Base-by-base conservation (phyloP, 2,888 invertebrate genomes). In the Tetranychus piercei region DNA sequence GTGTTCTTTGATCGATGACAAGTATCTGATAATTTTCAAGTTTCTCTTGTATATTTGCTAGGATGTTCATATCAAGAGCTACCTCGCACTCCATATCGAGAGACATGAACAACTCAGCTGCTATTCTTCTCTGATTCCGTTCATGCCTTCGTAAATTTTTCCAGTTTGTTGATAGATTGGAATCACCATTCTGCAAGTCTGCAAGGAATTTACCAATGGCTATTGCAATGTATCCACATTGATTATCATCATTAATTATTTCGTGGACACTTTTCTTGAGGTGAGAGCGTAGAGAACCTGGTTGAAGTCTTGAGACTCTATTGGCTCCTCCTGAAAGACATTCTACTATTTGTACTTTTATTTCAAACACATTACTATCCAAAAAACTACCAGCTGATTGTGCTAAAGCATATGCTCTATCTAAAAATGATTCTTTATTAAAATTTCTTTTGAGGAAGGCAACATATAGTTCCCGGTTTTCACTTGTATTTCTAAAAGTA, bases 361-460 rank as follows among this genome's bases (percentile, higher is more conserved):
- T 73, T 64, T 9, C 8, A 23, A 73, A 15, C 1, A n/a, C 22
- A 64, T 55, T 44, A 7, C 45, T 18, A 45, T 18, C n/a, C 8
- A 73, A 22, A 44, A 73, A 73, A 5, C 22, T 71, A 18, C n/a
- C 34, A 34, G 23, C 23, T 71, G 71, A 23, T 71, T 71, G 67
- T 8, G 67, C n/a, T 8, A 67, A 7, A 20, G n/a, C 67, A 22
- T 20, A 67, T 8, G 22, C 67, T 7, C 67, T 6, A 67, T 67
- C 22, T 67, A 67, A 15, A 67, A 67, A 67, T 67, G 6, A 6
- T 22, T 22, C 6, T n/a, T 6, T 6, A 7, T 67, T 22, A 18
- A 67, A 67, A 15, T 67, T n/a, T 22, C 15, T 67, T 9, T 45
- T 45, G 9, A 45, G 45, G 9, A 45, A 45, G 9, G 45, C 6